Percentiles rank a stretch among this genome's conserved stretches.
These are phyloP conservation scores for Stratiomys singularior DNA, from an alignment of 2,888 invertebrate genomes.

Conservation along the genomic window DNA sequence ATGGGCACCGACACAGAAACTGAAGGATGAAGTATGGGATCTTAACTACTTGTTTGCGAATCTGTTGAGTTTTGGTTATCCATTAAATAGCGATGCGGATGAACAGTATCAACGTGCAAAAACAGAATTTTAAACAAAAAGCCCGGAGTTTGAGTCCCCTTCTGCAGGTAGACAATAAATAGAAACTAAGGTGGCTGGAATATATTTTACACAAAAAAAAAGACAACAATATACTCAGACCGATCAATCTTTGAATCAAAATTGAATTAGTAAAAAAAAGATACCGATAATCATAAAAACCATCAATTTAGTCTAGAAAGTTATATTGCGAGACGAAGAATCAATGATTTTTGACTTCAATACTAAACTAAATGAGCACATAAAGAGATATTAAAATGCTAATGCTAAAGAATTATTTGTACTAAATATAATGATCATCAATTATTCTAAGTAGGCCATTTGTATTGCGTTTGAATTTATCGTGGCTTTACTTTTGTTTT, in stretches of 20 bases:
- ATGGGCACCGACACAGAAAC: conserved; percentile 91
- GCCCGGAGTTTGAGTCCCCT: conserved; percentile 78
- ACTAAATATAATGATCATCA: conserved; percentile 17
- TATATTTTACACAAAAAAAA: too few species aligned
- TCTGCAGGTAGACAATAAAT: conserved; percentile 73
- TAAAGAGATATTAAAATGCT: neutral
- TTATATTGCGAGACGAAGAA: neutral
- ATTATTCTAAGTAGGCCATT: neutral
- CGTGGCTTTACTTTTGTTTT: neutral
- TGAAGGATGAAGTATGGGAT: conserved; percentile 95
- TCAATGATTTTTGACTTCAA: neutral
- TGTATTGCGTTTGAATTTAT: neutral
- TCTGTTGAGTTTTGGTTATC: conserved; percentile 95
- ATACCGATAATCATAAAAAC: neutral
- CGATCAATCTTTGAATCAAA: too few species aligned
- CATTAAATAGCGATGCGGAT: conserved; percentile 92
- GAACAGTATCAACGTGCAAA: conserved; percentile 87
- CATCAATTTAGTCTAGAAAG: neutral
- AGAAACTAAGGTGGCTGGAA: too few species aligned
- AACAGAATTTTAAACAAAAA: conserved; percentile 78
- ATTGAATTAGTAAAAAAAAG: neutral
- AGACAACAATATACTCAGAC: too few species aligned
- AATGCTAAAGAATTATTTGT: neutral
- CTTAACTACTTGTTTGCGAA: conserved; percentile 93
- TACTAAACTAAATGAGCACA: neutral